Evolutionary conservation across 2,888 invertebrate species (phyloP), one percentile per base, ranked within the genome.

Genomic region (Cecidostiba fungosa): DNA sequence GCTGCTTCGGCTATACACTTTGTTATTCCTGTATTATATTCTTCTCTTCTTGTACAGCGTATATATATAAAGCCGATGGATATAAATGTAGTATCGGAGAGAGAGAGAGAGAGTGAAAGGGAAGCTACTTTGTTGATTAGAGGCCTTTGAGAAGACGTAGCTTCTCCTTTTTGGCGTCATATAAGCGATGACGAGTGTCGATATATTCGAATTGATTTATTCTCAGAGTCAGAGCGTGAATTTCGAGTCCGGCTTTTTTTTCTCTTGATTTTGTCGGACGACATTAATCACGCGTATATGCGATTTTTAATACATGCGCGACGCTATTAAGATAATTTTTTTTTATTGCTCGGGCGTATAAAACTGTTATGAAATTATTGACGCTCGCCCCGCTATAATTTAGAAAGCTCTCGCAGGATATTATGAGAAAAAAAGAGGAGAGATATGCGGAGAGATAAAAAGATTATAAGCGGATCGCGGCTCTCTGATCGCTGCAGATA

Each of bases 401-500:
- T 26, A 26, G 6, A 81, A 85, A 85, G 59, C 47, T 73, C 39
- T 59, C 14, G 19, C 1, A 72, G 8, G 43, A 50, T 50, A 39
- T 36, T n/a, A n/a, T n/a, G n/a, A n/a, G 29, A 12, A 43, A 19
- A 59, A 6, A 66, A 62, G n/a, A 23, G 36, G 50, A 85, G 79
- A 76, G n/a, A n/a, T n/a, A n/a, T 32, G 43, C 39, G 77, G 70
- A 77, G 70, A 77, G 79, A 80, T 72, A 66, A 70, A 77, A 76
- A 32, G 69, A 77, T 72, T 77, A 62, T 59, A 72, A 74, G 14
- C n/a, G 66, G 66, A 66, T 59, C 54, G 54, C 54, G 50, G 50
- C 70, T 70, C 2, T 36, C 6, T 36, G 85, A 85, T 85, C 81
- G 66, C 12, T 1, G 43, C 12, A 85, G 82, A 85, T 85, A 82